phyloP scores from a whole-genome alignment of 2,888 invertebrate genomes.

The Hydropsyche betteni region DNA sequence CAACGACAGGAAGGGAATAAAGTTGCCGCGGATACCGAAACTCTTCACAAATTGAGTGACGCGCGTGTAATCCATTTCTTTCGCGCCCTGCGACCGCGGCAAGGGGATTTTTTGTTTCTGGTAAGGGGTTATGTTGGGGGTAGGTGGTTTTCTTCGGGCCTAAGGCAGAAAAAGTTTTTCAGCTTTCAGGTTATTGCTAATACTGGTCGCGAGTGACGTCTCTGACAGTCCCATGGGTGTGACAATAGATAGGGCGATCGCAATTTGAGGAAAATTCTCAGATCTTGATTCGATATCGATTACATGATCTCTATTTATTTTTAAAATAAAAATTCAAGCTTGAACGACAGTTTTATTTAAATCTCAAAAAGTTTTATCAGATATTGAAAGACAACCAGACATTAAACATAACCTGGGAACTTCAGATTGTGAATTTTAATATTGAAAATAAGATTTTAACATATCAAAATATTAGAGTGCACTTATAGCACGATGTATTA shows the following conservation, averaged over 20 bases:
- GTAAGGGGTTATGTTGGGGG: neutral
- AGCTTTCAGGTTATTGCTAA: slow-evolving; percentile 49
- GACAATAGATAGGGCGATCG: neutral
- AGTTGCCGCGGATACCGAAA: slow-evolving; percentile 47
- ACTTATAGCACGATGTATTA: too few relatives aligned
- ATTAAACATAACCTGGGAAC: too few relatives aligned
- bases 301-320: too few relatives aligned
- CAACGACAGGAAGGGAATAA: slow-evolving; percentile 32
- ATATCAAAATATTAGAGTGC: too few relatives aligned
- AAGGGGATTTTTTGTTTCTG: neutral
- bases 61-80: slow-evolving; percentile 51
- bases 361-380: too few relatives aligned
- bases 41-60: slow-evolving; percentile 51
- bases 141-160: neutral
- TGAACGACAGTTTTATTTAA: too few relatives aligned
- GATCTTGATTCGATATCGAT: too few relatives aligned
- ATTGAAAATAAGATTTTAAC: too few relatives aligned
- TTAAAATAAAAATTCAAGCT: too few relatives aligned
- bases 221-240: slow-evolving; percentile 39
- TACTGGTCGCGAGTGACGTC: slow-evolving; percentile 47
- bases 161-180: slow-evolving; percentile 16
- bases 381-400: too few relatives aligned
- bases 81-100: slow-evolving; percentile 10
- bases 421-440: too few relatives aligned
- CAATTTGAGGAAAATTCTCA: neutral